Conservation (phyloP, 1,140 invertebrate genomes). For the Melanaphis sacchari region DNA sequence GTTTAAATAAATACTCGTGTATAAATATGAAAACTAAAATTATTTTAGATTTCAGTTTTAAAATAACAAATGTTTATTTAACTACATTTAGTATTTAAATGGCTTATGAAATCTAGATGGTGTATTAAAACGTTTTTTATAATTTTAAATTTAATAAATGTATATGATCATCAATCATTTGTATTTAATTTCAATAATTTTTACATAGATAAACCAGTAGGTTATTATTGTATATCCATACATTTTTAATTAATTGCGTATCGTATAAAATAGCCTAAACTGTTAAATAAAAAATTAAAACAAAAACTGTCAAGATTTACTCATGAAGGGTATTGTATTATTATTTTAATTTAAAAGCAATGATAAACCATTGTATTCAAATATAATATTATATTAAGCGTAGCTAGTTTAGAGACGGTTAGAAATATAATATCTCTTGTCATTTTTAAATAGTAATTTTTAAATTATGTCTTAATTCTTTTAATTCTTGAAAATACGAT, state of each 20-base stretch:
- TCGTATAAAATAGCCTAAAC: background rate
- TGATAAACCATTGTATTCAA: background rate
- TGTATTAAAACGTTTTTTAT: background rate
- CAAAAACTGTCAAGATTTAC: background rate
- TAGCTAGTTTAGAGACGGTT: background rate
- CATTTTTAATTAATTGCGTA: background rate
- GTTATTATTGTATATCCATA: background rate
- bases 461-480: background rate
- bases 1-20: background rate
- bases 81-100: background rate
- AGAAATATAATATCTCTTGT: background rate
- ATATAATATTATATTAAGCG: background rate
- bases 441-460: background rate
- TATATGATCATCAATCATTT: background rate
- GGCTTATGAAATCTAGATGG: background rate
- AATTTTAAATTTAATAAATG: slow-evolving; percentile 18
- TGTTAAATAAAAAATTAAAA: background rate
- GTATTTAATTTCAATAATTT: background rate
- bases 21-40: background rate
- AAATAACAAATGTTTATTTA: background rate
- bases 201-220: background rate
- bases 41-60: background rate
- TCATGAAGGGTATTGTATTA: background rate
- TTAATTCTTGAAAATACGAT: background rate
- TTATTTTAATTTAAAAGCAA: background rate